Evolutionary conservation across 2,797 vertebrate species (phyloP).

Genomic region (Myotis daubentonii): DNA sequence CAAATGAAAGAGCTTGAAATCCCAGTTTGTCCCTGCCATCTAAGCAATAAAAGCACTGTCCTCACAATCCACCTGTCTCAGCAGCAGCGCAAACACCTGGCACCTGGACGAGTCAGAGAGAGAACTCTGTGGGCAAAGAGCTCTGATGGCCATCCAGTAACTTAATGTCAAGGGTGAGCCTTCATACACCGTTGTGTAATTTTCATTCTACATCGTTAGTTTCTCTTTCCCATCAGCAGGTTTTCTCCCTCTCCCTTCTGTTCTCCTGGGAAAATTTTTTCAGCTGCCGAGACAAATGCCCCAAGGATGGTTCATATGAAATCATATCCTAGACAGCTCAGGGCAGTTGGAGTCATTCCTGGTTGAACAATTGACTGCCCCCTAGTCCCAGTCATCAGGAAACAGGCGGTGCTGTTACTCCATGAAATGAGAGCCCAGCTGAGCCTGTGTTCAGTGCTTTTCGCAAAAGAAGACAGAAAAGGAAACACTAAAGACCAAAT

Average conservation of each 20-base stretch:
- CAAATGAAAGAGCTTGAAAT: background rate
- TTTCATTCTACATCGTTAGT: background rate
- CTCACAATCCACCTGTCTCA: background rate
- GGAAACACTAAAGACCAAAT: slow-evolving; percentile 61
- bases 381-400: background rate
- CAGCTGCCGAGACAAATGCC: slow-evolving; percentile 32
- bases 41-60: background rate
- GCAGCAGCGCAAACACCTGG: background rate
- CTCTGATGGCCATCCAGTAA: background rate
- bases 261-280: slow-evolving; percentile 61
- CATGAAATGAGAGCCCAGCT: slow-evolving; percentile 57
- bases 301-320: slow-evolving; percentile 52
- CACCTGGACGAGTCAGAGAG: background rate
- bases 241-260: background rate
- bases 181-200: background rate
- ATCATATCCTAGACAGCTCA: slow-evolving; percentile 47
- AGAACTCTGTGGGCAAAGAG: background rate
- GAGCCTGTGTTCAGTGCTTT: slow-evolving; percentile 57
- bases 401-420: background rate
- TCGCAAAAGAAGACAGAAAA: slow-evolving; percentile 69
- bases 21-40: background rate
- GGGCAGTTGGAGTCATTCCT: slow-evolving; percentile 53
- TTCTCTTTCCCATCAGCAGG: background rate
- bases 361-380: background rate
- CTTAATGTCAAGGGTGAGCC: background rate